Evolutionary conservation across 2,113 vertebrate genomes (phyloP), one percentile per base, ranked within the genome.

Genomic region (Corydoras sp.): DNA sequence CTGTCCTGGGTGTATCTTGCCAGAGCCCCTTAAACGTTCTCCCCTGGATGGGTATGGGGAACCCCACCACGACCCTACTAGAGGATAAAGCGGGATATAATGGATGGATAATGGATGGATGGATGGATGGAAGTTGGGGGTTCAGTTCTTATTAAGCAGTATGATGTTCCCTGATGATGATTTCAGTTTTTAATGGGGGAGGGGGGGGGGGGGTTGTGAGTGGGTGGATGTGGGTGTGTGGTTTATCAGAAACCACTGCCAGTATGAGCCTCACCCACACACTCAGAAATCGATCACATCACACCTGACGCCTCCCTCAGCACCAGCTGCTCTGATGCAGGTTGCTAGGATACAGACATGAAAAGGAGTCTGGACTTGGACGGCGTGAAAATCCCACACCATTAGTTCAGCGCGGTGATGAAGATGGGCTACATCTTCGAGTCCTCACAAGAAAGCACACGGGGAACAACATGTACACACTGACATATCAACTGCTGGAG

Each of bases 341-440:
- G 78, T 79, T 79, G 78, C 78, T 79, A 79, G 74, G 78, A 79
- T 72, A 79, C 77, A 35, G 53, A 60, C 72, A 43, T 59, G 43
- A 62, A 68, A 76, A 70, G 65, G 68, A 72, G 64, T 61, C 51
- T 71, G 71, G 30, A 60, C 49, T 53, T 74, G 78, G 78, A 76
- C 68, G 53, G 58, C 65, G 61, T 70, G 53, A 79, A 74, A 69
- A 74, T 62, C 58, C 13, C 72, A 67, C 43, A 61, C 35, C 24
- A 12, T 75, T 48, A 69, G 60, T 43, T 55, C 53, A 31, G 14
- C 43, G 51, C 30, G 29, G n/a, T 60, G 64, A 67, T 61, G 71
- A 67, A 61, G 71, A 73, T 24, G 10, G 49, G 70, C 73, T 50
- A 43, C 65, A 63, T n/a, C n/a, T n/a, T n/a, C n/a, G n/a, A 49